Base-by-base conservation (phyloP, 2,113 vertebrate genomes). In the Saguinus imperator region DNA sequence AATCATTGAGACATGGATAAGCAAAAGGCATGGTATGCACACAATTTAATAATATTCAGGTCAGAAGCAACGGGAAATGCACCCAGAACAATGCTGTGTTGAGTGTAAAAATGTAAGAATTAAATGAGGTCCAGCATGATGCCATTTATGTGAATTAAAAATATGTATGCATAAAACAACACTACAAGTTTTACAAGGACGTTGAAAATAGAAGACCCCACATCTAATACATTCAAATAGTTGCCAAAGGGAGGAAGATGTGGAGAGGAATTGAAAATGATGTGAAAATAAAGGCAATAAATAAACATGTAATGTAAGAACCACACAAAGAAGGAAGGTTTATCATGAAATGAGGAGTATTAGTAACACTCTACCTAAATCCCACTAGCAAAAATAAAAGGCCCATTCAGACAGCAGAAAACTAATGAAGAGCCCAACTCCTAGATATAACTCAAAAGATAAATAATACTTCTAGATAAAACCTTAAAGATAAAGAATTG, bases 201-300 rank as follows among this genome's bases (percentile, higher is more conserved):
- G 21, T 76, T 52, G 5, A 35, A 94, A 88, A 72, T 43, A 75
- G 76, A 88, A 91, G 66, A 91, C 32, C 37, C 58, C 75, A 50
- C 58, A 88, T 83, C 23, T 58, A 92, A 88, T 82, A 88, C 4
- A 29, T 83, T 48, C 21, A 43, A 94, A 79, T 48, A n/a, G 83
- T 79, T 95, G 91, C 61, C 82, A 66, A 88, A 66, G 52, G 91
- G 83, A 94, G 94, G 70, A 87, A 72, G 87, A 93, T 87, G 29
- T 48, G 45, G 37, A 95, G 55, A 27, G 8, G 52, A 66, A 80
- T 14, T 48, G 40, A 86, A 75, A 25, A 32, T 68, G 58, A 52
- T 45, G 17, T 91, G 72, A 80, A 85, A 80, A 73, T 1, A 86
- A 89, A 93, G 76, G 32, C n/a, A 50, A 80, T 57, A 95, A 92